phyloP scores from a whole-genome alignment of 2,888 invertebrate species.

The Drosophila anomalipes region DNA sequence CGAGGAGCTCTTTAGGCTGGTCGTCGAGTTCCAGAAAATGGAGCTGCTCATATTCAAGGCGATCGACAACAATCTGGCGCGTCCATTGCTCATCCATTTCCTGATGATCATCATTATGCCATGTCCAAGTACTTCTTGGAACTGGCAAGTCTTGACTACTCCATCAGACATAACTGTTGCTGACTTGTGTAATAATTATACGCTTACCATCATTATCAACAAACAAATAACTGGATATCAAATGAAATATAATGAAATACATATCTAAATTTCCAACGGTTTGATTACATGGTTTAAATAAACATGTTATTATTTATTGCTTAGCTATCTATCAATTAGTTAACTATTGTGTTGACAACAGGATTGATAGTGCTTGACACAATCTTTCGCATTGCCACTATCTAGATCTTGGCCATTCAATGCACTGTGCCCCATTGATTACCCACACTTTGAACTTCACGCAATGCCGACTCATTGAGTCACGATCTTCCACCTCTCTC shows the following conservation, averaged over 20 bases:
- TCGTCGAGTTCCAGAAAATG: slow-evolving; percentile 92
- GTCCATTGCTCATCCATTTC: slow-evolving; percentile 95
- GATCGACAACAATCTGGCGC: slow-evolving; percentile 92
- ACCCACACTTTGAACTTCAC: not conserved
- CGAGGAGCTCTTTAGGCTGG: slow-evolving; percentile 94
- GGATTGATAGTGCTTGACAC: not conserved
- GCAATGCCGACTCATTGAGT: slow-evolving; percentile 3
- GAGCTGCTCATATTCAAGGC: slow-evolving; percentile 91
- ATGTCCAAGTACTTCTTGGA: slow-evolving; percentile 97
- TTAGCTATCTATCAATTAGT: not conserved
- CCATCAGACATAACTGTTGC: too few relatives aligned
- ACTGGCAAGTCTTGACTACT: slow-evolving; percentile 89
- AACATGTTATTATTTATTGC: not conserved
- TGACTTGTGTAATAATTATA: too few relatives aligned
- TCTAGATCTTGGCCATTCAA: slow-evolving; percentile 3
- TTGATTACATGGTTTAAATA: not conserved
- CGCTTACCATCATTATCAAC: not conserved
- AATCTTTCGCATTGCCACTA: not conserved
- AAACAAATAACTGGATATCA: not conserved
- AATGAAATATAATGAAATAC: too few relatives aligned
- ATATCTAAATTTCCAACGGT: not conserved
- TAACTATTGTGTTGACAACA: not conserved
- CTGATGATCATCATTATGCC: slow-evolving; percentile 90
- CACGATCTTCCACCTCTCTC: not conserved
- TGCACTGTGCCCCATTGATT: not conserved